Percentiles rank a stretch among this genome's conserved stretches.
phyloP scores from a whole-genome alignment of 2,113 vertebrate species.

The Cricetomys ansorgei region DNA sequence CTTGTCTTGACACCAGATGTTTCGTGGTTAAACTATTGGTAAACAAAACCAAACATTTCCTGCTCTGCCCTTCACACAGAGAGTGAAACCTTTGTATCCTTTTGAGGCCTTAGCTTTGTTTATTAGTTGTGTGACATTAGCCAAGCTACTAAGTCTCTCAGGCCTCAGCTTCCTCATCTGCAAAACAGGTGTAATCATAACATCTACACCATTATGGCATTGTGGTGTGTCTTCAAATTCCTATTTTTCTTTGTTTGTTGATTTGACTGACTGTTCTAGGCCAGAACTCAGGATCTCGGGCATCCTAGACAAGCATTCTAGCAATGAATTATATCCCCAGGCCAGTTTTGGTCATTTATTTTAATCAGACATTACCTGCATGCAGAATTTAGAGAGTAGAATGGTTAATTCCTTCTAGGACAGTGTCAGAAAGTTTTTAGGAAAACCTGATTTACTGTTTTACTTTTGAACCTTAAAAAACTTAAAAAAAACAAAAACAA shows the following conservation, averaged over 20 bases:
- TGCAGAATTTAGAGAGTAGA: not conserved
- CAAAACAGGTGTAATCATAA: constrained; percentile 10
- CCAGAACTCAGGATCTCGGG: not conserved
- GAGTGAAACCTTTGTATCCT: not conserved
- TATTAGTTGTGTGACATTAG: not conserved
- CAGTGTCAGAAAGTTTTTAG: not conserved
- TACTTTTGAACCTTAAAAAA: not conserved
- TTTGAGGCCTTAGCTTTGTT: not conserved
- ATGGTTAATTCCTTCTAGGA: not conserved
- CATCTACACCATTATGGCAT: not conserved
- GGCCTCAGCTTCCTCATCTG: not conserved
- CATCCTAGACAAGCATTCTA: not conserved
- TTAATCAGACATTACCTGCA: not conserved
- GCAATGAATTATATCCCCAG: not conserved
- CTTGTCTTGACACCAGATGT: constrained; percentile 7
- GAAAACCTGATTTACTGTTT: not conserved
- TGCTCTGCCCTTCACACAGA: constrained; percentile 33
- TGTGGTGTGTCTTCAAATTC: not conserved
- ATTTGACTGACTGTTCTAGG: not conserved
- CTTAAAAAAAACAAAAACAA: too few species aligned
- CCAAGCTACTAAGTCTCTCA: not conserved
- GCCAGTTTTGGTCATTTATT: not conserved
- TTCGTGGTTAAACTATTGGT: not conserved
- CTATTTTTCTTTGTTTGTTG: not conserved
- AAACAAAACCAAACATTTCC: not conserved